Conservation (phyloP, 1,140 invertebrate species). For the Rhopalosiphum padi region DNA sequence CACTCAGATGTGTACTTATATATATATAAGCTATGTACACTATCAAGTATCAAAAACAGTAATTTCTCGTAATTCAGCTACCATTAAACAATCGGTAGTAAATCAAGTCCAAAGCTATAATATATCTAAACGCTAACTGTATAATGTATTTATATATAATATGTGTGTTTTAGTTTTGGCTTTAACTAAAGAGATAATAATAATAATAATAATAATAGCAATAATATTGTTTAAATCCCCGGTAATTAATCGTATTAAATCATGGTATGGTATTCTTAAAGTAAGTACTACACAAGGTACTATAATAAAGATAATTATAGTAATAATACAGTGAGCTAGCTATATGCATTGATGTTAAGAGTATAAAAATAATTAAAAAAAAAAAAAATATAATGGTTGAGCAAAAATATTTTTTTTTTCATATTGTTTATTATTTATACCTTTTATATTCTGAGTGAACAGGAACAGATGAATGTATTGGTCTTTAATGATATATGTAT, state of each 20-base stretch:
- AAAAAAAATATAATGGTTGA: no score
- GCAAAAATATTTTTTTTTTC: no score
- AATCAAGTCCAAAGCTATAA: background rate
- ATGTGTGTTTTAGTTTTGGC: background rate
- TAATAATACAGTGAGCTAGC: no score
- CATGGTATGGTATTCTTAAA: background rate
- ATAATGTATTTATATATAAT: background rate
- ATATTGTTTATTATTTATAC: no score
- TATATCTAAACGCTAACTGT: background rate
- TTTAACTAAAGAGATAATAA: background rate
- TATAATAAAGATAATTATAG: no score
- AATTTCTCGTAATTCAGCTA: conserved; percentile 2
- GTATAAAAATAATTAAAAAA: no score
- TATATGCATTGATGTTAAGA: no score
- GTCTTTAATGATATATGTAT: no score
- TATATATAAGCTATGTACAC: background rate
- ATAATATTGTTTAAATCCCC: background rate
- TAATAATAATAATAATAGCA: conserved; percentile 1
- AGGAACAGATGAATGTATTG: no score
- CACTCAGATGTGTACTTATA: background rate
- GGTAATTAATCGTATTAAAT: background rate
- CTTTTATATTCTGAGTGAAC: no score
- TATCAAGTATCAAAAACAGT: conserved; percentile 8
- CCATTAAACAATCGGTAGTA: background rate
- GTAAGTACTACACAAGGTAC: no score